Conservation (phyloP, 2,888 invertebrate genomes). For the Nineta flava region DNA sequence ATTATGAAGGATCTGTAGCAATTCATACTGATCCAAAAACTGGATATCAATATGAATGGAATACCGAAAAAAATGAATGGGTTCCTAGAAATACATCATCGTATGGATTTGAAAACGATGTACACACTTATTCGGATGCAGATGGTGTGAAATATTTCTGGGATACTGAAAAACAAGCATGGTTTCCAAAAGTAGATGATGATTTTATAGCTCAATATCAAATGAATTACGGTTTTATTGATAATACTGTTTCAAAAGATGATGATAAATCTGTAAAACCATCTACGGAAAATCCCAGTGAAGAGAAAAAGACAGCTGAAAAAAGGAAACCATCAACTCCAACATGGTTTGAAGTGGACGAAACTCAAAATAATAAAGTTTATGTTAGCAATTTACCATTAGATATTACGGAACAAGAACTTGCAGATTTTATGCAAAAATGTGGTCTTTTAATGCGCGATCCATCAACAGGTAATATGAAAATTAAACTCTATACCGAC, state of each 20-base stretch:
- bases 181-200: slow-evolving; percentile 95
- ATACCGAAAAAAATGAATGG: slow-evolving; percentile 44
- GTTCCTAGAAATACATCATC: slow-evolving; percentile 22
- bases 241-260: slow-evolving; percentile 19
- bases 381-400: slow-evolving; percentile 87
- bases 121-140: slow-evolving; percentile 62
- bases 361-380: slow-evolving; percentile 82
- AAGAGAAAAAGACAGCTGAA: slow-evolving; percentile 17
- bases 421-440: slow-evolving; percentile 86
- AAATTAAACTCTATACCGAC: slow-evolving; percentile 84
- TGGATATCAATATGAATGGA: slow-evolving; percentile 49
- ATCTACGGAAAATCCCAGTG: slow-evolving; percentile 6
- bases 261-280: too few species aligned
- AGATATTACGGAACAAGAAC: slow-evolving; percentile 78
- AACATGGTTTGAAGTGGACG: slow-evolving; percentile 83
- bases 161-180: slow-evolving; percentile 80
- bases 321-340: slow-evolving; percentile 37
- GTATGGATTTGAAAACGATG: slow-evolving; percentile 61
- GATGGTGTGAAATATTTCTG: slow-evolving; percentile 87
- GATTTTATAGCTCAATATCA: slow-evolving; percentile 94
- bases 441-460: slow-evolving; percentile 91
- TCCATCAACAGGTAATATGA: slow-evolving; percentile 59
- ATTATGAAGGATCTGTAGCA: slow-evolving; percentile 52
- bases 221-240: slow-evolving; percentile 80
- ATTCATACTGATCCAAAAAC: slow-evolving; percentile 59